Conservation (phyloP, 1,140 invertebrate genomes). For the Hirudo medicinalis region DNA sequence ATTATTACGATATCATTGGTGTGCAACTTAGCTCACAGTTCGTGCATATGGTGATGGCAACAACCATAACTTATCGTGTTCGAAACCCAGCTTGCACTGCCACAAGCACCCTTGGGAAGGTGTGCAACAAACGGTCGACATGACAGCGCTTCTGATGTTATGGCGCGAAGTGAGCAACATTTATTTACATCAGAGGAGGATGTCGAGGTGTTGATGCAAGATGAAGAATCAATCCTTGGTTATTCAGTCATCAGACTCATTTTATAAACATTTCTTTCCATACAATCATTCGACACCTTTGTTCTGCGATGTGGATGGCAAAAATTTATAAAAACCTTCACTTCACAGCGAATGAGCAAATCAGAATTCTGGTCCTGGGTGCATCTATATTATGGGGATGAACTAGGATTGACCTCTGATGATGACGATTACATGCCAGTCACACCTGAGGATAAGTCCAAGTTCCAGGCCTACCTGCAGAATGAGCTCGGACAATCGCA, state of each 20-base stretch:
- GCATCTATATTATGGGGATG: conserved; percentile 77
- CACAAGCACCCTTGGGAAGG: no score
- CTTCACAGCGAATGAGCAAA: conserved; percentile 57
- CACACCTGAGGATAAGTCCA: conserved; percentile 26
- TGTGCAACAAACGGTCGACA: no score
- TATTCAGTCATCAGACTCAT: not conserved
- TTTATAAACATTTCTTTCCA: not conserved
- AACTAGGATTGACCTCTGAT: conserved; percentile 77
- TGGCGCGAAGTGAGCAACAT: no score
- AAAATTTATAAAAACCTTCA: not conserved
- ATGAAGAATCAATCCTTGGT: not conserved
- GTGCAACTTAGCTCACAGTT: no score
- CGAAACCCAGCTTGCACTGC: no score
- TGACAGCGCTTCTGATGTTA: no score
- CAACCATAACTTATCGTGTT: no score
- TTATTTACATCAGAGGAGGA: no score
- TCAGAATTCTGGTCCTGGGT: conserved; percentile 82
- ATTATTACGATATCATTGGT: no score
- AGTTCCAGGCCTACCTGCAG: conserved; percentile 16
- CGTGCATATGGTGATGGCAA: no score
- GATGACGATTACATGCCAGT: conserved; percentile 67
- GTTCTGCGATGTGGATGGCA: not conserved
- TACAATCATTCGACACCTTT: not conserved
- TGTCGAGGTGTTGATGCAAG: no score
- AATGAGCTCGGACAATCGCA: conserved; percentile 24